Base-by-base conservation (phyloP, 2,888 invertebrate genomes). In the Stenichneumon culpator region DNA sequence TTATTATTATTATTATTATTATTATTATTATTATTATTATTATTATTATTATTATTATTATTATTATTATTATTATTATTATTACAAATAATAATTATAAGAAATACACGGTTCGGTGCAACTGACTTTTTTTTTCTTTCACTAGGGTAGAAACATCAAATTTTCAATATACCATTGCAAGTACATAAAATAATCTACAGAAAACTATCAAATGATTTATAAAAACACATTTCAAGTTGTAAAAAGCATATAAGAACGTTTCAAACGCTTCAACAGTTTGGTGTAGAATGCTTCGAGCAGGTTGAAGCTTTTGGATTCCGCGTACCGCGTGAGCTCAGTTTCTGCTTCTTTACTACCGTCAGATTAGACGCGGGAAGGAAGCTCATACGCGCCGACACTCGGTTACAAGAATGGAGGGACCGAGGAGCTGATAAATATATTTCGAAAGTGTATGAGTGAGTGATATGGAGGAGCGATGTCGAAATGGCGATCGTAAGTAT, bases 341-440 rank as follows among this genome's bases (percentile, higher is more conserved):
- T 65, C 47, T 60, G 44, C 68, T 68, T 70, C 69, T 78, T 65
- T 25, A 73, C 78, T 44, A 47, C 69, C 63, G 78, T 78, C 69
- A 68, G 73, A 84, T 81, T 81, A 81, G 68, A 54, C 19, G 60
- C 65, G 52, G 44, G 47, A 25, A 63, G 69, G 72, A 72, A 73
- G 54, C 16, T 4, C 16, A 14, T 14, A 16, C n/a, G 5, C 22
- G 11, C 28, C 32, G 7, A 39, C 16, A 25, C 44, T 11, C 44
- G n/a, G 32, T n/a, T 44, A 70, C 25, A 65, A 68, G 44, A 60
- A 32, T 75, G 54, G 44, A 3, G 77, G 39, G 67, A 19, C 47
- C 9, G 63, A 57, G 9, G 50, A 60, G 36, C 28, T 16, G n/a
- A 60, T 57, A 57, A 50, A 77, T 77, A 50, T 67, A 39, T 65